These are phyloP conservation scores for Enteromius paludinosus DNA, from an alignment of 2,797 vertebrate genomes.

Conservation along the genomic window DNA sequence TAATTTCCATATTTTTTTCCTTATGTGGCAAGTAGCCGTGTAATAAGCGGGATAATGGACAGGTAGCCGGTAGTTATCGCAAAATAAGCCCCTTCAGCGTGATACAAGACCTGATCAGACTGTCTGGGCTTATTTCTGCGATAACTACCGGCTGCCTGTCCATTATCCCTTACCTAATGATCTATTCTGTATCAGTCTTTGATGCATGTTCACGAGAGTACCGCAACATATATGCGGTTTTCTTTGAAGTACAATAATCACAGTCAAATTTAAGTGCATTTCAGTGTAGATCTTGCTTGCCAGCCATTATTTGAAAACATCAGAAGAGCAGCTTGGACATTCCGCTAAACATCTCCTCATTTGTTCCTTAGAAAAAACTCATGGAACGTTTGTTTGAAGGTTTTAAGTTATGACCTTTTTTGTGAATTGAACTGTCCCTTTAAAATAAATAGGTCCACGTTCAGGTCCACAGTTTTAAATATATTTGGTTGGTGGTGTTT, in stretches of 20 bases:
- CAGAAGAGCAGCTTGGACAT: background rate
- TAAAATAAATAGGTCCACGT: background rate
- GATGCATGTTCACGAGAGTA: too few relatives aligned
- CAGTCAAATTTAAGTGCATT: background rate
- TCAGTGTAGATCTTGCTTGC: background rate
- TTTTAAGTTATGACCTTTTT: background rate
- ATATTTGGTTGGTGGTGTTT: background rate
- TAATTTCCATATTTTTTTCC: too few relatives aligned
- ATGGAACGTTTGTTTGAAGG: background rate
- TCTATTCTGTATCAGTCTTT: background rate
- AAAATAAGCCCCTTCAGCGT: too few relatives aligned
- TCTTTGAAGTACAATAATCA: background rate
- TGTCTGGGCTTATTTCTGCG: too few relatives aligned
- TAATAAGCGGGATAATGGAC: too few relatives aligned
- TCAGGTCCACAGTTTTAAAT: background rate
- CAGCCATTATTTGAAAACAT: background rate
- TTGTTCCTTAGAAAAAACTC: background rate
- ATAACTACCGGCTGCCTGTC: too few relatives aligned
- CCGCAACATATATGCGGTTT: background rate
- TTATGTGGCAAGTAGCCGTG: too few relatives aligned
- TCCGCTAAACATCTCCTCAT: background rate
- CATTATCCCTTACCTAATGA: too few relatives aligned
- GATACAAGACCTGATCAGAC: too few relatives aligned
- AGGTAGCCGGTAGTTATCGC: too few relatives aligned
- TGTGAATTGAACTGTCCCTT: background rate